Evolutionary conservation across 2,797 vertebrate genomes (phyloP).

Genomic region (Premnoplex brunnescens): DNA sequence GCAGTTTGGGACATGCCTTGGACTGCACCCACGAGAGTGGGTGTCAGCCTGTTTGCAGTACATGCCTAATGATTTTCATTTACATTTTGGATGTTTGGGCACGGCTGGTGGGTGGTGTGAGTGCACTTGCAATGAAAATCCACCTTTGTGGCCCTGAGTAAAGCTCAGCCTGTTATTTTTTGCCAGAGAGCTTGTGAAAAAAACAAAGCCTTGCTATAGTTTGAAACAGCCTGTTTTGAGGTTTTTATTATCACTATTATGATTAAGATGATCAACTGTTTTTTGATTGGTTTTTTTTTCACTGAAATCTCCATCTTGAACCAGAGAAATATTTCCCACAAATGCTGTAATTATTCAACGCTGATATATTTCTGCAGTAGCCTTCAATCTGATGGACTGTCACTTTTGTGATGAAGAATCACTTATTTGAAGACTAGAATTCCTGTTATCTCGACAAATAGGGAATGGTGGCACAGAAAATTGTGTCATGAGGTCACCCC

Average conservation of each 20-base stretch:
- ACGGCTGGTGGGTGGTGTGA: neutral
- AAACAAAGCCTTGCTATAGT: neutral
- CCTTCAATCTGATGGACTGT: constrained; percentile 3
- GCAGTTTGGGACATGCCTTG: constrained; percentile 42
- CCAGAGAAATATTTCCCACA: neutral
- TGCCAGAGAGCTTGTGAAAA: neutral
- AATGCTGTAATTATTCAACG: constrained; percentile 19
- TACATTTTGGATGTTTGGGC: neutral
- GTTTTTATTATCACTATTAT: neutral
- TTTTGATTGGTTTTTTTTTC: neutral
- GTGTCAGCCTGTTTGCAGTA: neutral
- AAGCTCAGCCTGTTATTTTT: neutral
- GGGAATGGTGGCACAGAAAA: neutral
- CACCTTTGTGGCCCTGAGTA: neutral
- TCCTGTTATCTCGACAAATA: neutral
- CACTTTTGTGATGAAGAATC: constrained; percentile 6
- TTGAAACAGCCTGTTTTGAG: neutral
- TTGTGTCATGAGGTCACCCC: neutral
- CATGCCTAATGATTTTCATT: neutral
- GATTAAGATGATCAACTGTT: neutral
- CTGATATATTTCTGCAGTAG: neutral
- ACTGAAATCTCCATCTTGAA: neutral
- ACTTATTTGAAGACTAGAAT: constrained; percentile 10
- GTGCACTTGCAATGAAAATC: neutral
- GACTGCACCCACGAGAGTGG: neutral